Conservation (phyloP, 2,888 invertebrate species). For the Allophyes oxyacanthae region DNA sequence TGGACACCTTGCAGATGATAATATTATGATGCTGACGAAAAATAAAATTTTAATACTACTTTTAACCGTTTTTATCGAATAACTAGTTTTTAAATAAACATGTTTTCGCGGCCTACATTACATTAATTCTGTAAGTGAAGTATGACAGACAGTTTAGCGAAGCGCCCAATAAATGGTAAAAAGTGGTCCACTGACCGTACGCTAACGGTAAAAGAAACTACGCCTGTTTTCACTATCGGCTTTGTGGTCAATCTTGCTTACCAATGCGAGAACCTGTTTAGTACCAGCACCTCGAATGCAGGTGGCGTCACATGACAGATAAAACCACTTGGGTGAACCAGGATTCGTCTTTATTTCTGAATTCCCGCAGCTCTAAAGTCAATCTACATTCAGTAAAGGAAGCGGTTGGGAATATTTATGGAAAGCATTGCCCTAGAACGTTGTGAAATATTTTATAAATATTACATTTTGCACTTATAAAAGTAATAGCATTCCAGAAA, state of each 20-base stretch:
- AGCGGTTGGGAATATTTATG: conserved; percentile 20
- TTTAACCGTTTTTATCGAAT: conserved; percentile 27
- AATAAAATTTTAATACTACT: too few species aligned
- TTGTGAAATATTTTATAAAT: conserved; percentile 18
- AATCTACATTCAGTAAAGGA: conserved; percentile 27
- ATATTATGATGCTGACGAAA: too few species aligned
- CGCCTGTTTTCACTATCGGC: conserved; percentile 73
- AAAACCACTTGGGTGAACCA: conserved; percentile 11
- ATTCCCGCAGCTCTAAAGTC: conserved; percentile 6
- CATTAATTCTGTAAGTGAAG: conserved; percentile 54
- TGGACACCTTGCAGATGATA: too few species aligned
- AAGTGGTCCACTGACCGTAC: conserved; percentile 82
- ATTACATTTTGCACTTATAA: too few species aligned
- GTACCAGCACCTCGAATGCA: conserved; percentile 32
- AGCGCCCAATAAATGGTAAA: conserved; percentile 80
- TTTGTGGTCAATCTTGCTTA: conserved; percentile 58
- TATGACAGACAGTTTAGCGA: conserved; percentile 73
- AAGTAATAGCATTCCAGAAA: too few species aligned
- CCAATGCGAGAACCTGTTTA: conserved; percentile 55
- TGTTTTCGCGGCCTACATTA: conserved; percentile 47
- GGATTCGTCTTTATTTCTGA: conserved; percentile 16
- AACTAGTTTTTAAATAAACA: conserved; percentile 51
- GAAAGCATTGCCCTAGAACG: conserved; percentile 13
- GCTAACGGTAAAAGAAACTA: conserved; percentile 76
- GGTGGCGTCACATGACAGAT: conserved; percentile 15